Base-by-base conservation (phyloP, 2,113 vertebrate genomes). In the Onychostruthus taczanowskii region DNA sequence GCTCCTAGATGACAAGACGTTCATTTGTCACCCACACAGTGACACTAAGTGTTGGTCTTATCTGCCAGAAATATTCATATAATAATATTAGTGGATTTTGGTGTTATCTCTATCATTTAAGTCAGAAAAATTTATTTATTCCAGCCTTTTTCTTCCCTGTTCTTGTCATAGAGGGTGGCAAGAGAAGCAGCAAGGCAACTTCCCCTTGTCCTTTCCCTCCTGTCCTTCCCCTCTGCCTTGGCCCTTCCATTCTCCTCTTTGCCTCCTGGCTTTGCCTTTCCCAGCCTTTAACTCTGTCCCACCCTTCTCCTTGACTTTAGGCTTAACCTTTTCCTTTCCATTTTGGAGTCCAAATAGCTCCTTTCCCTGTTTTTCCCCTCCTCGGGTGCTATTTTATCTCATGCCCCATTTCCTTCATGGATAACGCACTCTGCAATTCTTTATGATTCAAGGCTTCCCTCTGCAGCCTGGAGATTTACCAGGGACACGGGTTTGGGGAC, bases 291-390 rank as follows among this genome's bases (percentile, higher is more conserved):
- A 27, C 47, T 75, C 85, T 74, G 28, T 63, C 47, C 7, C 22
- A 84, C 20, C 56, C 52, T 78, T 89, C 89, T 91, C 87, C 80
- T 70, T 94, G 87, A 81, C 68, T 92, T 93, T 20, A 78, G 61
- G 64, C 47, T 93, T 94, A 96, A 93, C 81, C 87, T 94, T 63
- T 95, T 84, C 64, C 37, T 82, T 89, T 39, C 84, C 1, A 0
- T 66, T 92, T 67, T 28, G 12, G 59, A 74, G 46, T 22, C 58
- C 61, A 46, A 66, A 69, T n/a, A 30, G 47, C 18, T 19, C 46
- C 23, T 89, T 86, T 95, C 69, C 84, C 59, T 84, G 68, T 30
- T 90, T 86, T 69, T 33, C 50, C 76, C 35, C 18, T 62, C 61
- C 68, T 49, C 0, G 0, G 52, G 52, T 24, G 21, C 58, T 41